Percentiles rank a stretch among this genome's conserved stretches.
phyloP scores from a whole-genome alignment of 1,140 invertebrate genomes.

The Pachypsylla venusta region DNA sequence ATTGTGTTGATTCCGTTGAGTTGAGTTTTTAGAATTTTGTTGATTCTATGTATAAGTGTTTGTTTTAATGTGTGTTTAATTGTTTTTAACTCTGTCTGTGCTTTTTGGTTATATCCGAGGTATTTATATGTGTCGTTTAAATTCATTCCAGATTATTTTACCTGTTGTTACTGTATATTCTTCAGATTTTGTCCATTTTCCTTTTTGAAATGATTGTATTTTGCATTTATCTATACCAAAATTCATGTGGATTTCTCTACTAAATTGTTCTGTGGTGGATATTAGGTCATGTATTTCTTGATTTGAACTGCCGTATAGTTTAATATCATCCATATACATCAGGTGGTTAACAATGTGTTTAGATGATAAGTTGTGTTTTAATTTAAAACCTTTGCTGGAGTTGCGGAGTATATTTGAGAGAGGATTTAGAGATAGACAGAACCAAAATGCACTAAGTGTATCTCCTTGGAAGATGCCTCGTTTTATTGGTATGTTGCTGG shows the following conservation, averaged over 20 bases:
- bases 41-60: not conserved
- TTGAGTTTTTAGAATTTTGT: not conserved
- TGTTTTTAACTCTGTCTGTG: not conserved
- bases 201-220: not conserved
- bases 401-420: not conserved
- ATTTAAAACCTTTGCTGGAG: not conserved
- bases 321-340: conserved; percentile 7
- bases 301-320: not conserved
- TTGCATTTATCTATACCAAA: not conserved
- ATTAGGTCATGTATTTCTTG: too few species aligned
- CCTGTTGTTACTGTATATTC: not conserved
- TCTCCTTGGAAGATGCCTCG: conserved; percentile 19
- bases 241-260: not conserved
- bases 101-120: not conserved
- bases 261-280: not conserved
- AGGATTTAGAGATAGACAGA: conserved; percentile 11
- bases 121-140: not conserved
- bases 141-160: not conserved
- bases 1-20: not conserved
- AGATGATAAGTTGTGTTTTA: not conserved
- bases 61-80: not conserved
- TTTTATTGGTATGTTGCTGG: conserved; percentile 2
- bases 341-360: not conserved
- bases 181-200: not conserved
- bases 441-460: conserved; percentile 16